Evolutionary conservation across 2,113 vertebrate genomes (phyloP).

Genomic region (Nerophis lumbriciformis): DNA sequence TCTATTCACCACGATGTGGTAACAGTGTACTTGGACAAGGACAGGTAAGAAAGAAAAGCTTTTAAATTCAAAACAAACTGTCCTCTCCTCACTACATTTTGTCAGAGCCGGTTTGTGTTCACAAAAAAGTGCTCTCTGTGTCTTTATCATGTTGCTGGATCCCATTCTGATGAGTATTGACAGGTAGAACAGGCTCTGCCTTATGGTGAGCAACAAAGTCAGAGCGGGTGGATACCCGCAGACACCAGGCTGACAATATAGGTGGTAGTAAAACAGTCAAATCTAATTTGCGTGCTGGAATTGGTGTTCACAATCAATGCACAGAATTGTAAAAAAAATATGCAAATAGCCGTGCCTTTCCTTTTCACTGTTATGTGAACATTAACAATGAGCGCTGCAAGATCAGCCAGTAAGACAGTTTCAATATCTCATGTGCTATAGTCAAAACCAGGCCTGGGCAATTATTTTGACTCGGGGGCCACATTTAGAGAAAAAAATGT

Average conservation of each 20-base stretch:
- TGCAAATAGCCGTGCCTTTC: constrained; percentile 6
- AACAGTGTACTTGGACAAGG: constrained; percentile 45
- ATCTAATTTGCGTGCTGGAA: background rate
- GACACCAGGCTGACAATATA: constrained; percentile 8
- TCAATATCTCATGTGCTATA: background rate
- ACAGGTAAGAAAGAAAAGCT: constrained; percentile 44
- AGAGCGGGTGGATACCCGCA: constrained; percentile 4
- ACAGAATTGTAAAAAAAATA: constrained; percentile 1
- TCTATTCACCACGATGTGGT: constrained; percentile 42
- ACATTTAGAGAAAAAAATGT: no score
- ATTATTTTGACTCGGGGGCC: no score
- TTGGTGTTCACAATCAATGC: background rate
- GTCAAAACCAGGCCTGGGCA: no score
- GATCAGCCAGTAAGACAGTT: background rate
- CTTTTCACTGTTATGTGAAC: background rate
- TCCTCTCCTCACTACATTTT: constrained; percentile 16
- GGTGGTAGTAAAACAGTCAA: background rate
- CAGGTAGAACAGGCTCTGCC: constrained; percentile 31
- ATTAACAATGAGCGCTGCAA: background rate
- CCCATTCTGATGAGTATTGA: constrained; percentile 49
- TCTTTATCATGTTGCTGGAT: constrained; percentile 39
- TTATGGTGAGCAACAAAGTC: constrained; percentile 22
- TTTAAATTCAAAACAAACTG: constrained; percentile 37
- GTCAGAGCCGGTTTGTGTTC: constrained; percentile 17
- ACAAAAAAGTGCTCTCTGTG: constrained; percentile 39